Conservation (phyloP, 2,113 vertebrate species). For the Tyto alba region DNA sequence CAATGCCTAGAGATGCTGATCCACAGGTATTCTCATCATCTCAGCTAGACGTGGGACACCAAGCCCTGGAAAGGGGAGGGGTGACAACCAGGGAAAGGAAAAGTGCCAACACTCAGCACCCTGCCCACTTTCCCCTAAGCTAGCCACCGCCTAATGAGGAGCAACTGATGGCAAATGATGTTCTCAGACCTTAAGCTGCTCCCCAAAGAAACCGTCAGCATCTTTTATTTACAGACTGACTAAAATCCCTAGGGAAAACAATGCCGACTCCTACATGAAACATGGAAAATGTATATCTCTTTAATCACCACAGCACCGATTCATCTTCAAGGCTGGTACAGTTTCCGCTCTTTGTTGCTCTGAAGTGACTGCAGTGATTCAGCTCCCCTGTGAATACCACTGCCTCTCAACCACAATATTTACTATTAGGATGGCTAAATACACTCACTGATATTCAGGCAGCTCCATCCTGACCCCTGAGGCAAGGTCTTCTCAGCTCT, state of each 20-base stretch:
- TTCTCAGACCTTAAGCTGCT: neutral
- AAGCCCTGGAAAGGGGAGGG: neutral
- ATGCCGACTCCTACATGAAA: neutral
- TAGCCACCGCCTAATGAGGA: neutral
- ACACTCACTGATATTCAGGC: neutral
- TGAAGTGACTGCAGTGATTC: neutral
- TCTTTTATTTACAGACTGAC: conserved; percentile 33
- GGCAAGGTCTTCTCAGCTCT: neutral
- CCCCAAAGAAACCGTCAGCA: neutral
- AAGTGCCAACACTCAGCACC: neutral
- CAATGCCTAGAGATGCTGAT: neutral
- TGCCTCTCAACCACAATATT: conserved; percentile 10
- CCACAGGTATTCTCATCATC: neutral
- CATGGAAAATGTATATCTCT: neutral
- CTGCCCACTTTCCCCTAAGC: neutral
- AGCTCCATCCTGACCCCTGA: neutral
- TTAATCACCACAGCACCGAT: neutral
- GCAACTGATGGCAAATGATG: neutral
- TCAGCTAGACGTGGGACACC: neutral
- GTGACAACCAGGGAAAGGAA: neutral
- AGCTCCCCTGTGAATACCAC: conserved; percentile 3
- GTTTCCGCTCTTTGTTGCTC: conserved; percentile 10
- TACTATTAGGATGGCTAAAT: neutral
- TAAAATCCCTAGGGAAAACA: neutral
- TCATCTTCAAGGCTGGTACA: conserved; percentile 5